These are phyloP conservation scores for Oscheius sp. DNA, from an alignment of 2,888 invertebrate species.

Conservation along the genomic window DNA sequence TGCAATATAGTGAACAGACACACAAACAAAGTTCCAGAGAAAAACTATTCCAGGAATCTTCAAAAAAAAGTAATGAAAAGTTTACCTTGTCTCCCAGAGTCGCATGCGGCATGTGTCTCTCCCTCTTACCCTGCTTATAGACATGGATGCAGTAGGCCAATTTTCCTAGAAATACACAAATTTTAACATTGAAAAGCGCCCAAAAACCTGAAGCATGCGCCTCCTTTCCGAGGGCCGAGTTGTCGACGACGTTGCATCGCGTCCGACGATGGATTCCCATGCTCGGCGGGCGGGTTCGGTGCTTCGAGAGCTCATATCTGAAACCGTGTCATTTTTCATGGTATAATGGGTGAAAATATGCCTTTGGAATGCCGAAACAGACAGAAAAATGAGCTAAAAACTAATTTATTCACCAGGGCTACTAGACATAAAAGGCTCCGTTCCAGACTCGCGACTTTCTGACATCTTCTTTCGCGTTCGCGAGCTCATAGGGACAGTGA, in stretches of 20 bases:
- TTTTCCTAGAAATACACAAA: slow-evolving; percentile 79
- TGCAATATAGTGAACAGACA: too few relatives aligned
- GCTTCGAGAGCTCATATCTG: slow-evolving; percentile 69
- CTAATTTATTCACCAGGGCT: too few relatives aligned
- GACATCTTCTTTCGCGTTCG: slow-evolving; percentile 59
- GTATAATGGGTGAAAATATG: background rate
- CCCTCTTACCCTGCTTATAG: slow-evolving; percentile 81
- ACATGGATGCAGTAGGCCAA: slow-evolving; percentile 93
- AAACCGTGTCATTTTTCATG: slow-evolving; percentile 33
- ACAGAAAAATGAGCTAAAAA: too few relatives aligned
- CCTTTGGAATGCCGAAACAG: background rate
- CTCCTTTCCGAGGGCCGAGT: slow-evolving; percentile 91
- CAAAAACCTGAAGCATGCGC: slow-evolving; percentile 78
- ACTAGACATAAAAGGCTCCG: slow-evolving; percentile 56
- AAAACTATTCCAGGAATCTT: slow-evolving; percentile 1
- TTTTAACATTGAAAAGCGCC: background rate
- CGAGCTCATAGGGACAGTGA: slow-evolving; percentile 71
- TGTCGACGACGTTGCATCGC: slow-evolving; percentile 85
- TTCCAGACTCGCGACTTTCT: slow-evolving; percentile 63
- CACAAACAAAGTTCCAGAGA: too few relatives aligned
- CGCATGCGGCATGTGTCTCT: slow-evolving; percentile 71
- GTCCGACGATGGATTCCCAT: slow-evolving; percentile 70
- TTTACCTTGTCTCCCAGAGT: slow-evolving; percentile 70
- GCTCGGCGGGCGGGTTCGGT: slow-evolving; percentile 67
- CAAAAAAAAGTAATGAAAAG: background rate